phyloP scores from a whole-genome alignment of 2,113 vertebrate species.

The Dasyprocta punctata region DNA sequence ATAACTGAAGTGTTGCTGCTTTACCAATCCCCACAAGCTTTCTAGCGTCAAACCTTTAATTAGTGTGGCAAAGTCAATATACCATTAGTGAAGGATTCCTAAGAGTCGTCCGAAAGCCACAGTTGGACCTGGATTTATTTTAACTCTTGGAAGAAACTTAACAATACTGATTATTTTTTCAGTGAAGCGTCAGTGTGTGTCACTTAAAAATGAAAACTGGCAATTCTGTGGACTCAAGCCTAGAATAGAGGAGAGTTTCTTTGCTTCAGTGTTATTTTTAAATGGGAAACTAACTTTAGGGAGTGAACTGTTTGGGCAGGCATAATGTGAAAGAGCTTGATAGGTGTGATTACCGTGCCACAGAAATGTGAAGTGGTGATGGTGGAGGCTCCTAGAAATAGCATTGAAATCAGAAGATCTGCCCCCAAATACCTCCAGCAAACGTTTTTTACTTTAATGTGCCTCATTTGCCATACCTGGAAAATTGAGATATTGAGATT shows the following conservation, averaged over 20 bases:
- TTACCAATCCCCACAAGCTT: constrained; percentile 45
- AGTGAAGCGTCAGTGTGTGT: constrained; percentile 22
- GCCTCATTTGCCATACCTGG: constrained; percentile 9
- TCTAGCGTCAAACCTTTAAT: background rate
- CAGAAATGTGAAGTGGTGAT: constrained; percentile 37
- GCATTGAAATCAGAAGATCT: constrained; percentile 23
- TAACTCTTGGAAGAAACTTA: constrained; percentile 53
- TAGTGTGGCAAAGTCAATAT: background rate
- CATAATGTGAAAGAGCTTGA: constrained; percentile 2
- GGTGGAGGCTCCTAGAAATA: constrained; percentile 48
- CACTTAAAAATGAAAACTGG: constrained; percentile 67
- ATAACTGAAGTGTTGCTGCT: constrained; percentile 45
- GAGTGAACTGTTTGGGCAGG: constrained; percentile 47
- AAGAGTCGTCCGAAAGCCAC: constrained; percentile 20
- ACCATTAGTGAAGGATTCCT: constrained; percentile 34
- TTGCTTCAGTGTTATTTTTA: constrained; percentile 72
- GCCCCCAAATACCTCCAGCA: background rate
- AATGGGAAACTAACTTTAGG: constrained; percentile 32
- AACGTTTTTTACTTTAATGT: background rate
- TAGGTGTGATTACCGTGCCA: constrained; percentile 67
- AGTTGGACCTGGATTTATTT: constrained; percentile 60
- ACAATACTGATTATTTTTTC: constrained; percentile 49
- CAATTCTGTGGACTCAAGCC: constrained; percentile 57
- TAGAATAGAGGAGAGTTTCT: constrained; percentile 56
- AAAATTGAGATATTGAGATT: constrained; percentile 34